These are phyloP conservation scores for Apotomis capreana DNA, from an alignment of 2,888 invertebrate genomes.

Conservation along the genomic window DNA sequence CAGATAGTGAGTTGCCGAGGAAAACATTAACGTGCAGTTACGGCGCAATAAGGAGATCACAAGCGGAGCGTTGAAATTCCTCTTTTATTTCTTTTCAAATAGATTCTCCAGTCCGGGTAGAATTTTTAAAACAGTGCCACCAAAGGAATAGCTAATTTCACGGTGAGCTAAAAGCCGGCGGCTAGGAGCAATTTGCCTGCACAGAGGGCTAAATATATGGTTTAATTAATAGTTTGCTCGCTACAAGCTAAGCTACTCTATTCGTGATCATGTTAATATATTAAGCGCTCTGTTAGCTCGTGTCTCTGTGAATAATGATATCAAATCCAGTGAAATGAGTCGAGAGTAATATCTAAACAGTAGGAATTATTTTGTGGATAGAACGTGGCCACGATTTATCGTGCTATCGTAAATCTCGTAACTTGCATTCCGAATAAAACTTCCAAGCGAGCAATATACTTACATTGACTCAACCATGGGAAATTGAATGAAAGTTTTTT, in stretches of 20 bases:
- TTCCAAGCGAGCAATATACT: slow-evolving; percentile 20
- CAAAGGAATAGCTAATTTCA: slow-evolving; percentile 28
- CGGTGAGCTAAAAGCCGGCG: slow-evolving; percentile 20
- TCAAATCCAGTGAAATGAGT: slow-evolving; percentile 27
- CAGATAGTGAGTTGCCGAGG: slow-evolving; percentile 45
- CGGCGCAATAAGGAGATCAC: slow-evolving; percentile 21
- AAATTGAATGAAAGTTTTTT: slow-evolving; percentile 1
- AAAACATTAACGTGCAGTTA: slow-evolving; percentile 37
- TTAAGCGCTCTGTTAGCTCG: slow-evolving; percentile 32
- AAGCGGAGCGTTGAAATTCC: slow-evolving; percentile 24
- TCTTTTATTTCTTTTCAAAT: slow-evolving; percentile 23
- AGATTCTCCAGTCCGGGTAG: slow-evolving; percentile 14
- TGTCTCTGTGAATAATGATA: slow-evolving; percentile 34
- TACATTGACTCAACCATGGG: slow-evolving; percentile 12
- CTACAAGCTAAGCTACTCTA: slow-evolving; percentile 37
- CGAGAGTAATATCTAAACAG: slow-evolving; percentile 28
- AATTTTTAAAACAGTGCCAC: slow-evolving; percentile 28
- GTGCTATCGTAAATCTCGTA: slow-evolving; percentile 31
- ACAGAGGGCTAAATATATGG: slow-evolving; percentile 38
- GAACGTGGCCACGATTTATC: slow-evolving; percentile 40
- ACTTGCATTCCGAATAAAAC: slow-evolving; percentile 35
- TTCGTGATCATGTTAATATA: slow-evolving; percentile 37
- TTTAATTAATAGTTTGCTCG: slow-evolving; percentile 38
- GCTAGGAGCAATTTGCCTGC: slow-evolving; percentile 28
- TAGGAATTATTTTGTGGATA: slow-evolving; percentile 32